Evolutionary conservation across 2,113 vertebrate species (phyloP).

Genomic region (Narcine bancroftii): DNA sequence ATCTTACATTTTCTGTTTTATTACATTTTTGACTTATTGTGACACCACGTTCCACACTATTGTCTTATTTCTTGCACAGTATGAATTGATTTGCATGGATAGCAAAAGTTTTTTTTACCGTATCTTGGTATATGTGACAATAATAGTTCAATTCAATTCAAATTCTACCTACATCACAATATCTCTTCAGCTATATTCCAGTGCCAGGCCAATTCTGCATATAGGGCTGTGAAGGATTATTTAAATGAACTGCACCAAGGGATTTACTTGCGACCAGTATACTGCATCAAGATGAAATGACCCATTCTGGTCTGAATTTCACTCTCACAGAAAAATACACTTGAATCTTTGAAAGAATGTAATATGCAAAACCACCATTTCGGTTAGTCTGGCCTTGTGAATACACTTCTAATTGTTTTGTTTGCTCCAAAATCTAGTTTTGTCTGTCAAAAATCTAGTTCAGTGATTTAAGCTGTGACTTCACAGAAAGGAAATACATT

Average conservation of each 20-base stretch:
- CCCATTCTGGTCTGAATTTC: neutral
- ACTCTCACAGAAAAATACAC: neutral
- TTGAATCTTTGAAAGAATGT: neutral
- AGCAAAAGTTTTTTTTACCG: no score
- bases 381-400: neutral
- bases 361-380: neutral
- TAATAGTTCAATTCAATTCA: no score
- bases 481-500: neutral
- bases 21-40: no score
- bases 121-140: no score
- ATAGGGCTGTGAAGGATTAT: neutral
- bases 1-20: no score
- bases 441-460: neutral
- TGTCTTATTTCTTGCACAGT: no score
- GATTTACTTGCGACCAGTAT: neutral
- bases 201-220: neutral
- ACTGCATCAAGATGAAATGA: neutral
- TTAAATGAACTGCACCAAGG: neutral
- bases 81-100: no score
- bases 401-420: neutral
- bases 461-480: neutral
- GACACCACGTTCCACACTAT: no score
- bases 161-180: neutral
- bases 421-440: neutral
- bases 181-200: neutral